phyloP scores from a whole-genome alignment of 2,888 invertebrate genomes.

The Chironomus tentans region DNA sequence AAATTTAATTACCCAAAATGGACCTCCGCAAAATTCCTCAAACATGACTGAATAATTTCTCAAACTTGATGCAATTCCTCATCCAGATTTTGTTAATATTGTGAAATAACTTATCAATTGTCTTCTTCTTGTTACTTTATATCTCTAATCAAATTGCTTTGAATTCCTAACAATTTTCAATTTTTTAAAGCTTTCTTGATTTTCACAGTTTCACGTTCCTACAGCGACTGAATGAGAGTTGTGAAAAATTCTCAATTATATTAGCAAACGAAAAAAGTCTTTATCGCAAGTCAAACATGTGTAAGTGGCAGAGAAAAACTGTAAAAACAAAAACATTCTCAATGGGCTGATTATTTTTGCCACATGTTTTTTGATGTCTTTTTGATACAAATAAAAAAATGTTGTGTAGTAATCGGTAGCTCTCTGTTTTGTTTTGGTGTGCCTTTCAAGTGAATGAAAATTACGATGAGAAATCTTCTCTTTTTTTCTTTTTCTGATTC shows the following conservation, averaged over 20 bases:
- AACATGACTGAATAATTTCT: not conserved
- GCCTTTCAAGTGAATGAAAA: no score
- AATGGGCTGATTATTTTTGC: not conserved
- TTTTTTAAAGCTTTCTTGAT: not conserved
- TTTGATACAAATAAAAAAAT: not conserved
- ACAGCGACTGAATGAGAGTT: not conserved
- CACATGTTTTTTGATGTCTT: not conserved
- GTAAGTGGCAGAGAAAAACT: not conserved
- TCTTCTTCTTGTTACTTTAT: not conserved
- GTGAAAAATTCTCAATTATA: not conserved
- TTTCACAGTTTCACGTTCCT: not conserved
- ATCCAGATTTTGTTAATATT: not conserved
- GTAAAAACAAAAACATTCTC: not conserved
- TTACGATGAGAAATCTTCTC: no score
- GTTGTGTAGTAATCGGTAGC: not conserved
- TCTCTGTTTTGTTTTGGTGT: no score
- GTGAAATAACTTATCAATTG: not conserved
- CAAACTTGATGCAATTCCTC: not conserved
- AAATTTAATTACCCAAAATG: conserved; percentile 27
- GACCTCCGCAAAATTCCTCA: conserved; percentile 14
- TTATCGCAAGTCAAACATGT: not conserved
- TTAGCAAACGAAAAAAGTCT: not conserved
- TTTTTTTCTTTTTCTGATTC: no score
- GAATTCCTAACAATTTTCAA: not conserved
- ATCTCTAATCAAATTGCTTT: no score